Evolutionary conservation across 2,797 vertebrate genomes (phyloP).

Genomic region (Sebastes reedi): DNA sequence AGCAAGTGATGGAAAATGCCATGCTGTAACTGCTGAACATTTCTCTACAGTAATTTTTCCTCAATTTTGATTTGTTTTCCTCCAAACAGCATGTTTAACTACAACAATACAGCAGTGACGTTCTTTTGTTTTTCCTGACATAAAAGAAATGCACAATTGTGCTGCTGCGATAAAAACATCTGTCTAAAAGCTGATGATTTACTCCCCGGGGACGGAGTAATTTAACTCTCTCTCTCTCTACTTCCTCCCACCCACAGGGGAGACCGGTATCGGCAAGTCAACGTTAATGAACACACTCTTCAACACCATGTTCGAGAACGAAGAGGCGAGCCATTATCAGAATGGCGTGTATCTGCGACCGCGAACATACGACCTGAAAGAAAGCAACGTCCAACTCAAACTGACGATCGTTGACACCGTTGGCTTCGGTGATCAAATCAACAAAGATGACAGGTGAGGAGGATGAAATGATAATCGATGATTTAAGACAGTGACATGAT

Average conservation of each 20-base stretch:
- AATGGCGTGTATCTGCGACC: conserved; percentile 90
- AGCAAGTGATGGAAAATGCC: neutral
- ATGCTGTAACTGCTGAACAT: neutral
- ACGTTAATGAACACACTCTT: conserved; percentile 98
- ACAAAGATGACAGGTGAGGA: conserved; percentile 97
- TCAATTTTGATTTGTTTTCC: too few relatives aligned
- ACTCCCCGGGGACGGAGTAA: neutral
- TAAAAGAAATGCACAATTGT: conserved; percentile 6
- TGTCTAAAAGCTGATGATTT: conserved; percentile 20
- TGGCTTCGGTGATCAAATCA: conserved; percentile 98
- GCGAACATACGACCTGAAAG: conserved; percentile 93
- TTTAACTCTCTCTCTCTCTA: conserved; percentile 2
- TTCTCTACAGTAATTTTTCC: neutral
- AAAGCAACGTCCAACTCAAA: conserved; percentile 97
- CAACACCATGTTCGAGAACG: conserved; percentile 97
- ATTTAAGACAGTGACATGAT: neutral
- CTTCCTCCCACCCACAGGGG: conserved; percentile 79
- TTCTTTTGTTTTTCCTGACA: conserved; percentile 2
- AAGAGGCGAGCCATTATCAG: conserved; percentile 96
- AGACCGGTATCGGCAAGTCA: conserved; percentile 98
- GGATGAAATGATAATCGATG: neutral
- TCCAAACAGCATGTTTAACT: neutral
- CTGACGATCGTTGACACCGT: conserved; percentile 96
- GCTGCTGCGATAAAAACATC: conserved; percentile 15
- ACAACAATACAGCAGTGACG: neutral